Conservation (phyloP, 2,888 invertebrate species). For the Hedya salicella region DNA sequence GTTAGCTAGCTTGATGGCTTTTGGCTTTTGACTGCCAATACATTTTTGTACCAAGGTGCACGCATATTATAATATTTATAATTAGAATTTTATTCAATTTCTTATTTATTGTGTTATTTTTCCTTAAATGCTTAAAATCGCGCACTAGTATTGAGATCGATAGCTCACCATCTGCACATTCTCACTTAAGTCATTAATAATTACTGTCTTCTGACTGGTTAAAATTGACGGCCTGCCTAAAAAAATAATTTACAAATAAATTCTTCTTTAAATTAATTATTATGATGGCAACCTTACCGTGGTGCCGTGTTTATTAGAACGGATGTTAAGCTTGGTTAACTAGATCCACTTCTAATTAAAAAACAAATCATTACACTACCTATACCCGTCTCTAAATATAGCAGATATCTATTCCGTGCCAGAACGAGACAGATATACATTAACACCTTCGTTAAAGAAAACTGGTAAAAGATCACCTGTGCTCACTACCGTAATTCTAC, state of each 20-base stretch:
- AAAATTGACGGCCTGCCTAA: conserved; percentile 48
- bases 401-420: conserved; percentile 48
- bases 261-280: conserved; percentile 69
- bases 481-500: conserved; percentile 85
- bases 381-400: conserved; percentile 60
- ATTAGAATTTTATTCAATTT: too few species aligned
- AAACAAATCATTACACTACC: conserved; percentile 59
- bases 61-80: too few species aligned
- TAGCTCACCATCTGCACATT: conserved; percentile 50
- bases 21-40: too few species aligned
- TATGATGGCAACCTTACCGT: conserved; percentile 59
- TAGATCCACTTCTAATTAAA: conserved; percentile 73
- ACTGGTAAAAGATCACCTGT: conserved; percentile 84
- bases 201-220: conserved; percentile 47
- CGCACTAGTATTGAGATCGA: neutral
- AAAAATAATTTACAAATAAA: conserved; percentile 57
- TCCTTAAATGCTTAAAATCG: neutral
- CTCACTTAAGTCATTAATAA: conserved; percentile 57
- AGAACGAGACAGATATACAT: conserved; percentile 74
- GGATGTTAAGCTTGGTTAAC: conserved; percentile 76
- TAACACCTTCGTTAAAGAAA: conserved; percentile 72
- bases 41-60: too few species aligned
- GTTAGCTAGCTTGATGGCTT: too few species aligned
- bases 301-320: conserved; percentile 69
- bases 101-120: neutral